phyloP scores from a whole-genome alignment of 2,113 vertebrate species.

The Tychaedon coryphoeus region DNA sequence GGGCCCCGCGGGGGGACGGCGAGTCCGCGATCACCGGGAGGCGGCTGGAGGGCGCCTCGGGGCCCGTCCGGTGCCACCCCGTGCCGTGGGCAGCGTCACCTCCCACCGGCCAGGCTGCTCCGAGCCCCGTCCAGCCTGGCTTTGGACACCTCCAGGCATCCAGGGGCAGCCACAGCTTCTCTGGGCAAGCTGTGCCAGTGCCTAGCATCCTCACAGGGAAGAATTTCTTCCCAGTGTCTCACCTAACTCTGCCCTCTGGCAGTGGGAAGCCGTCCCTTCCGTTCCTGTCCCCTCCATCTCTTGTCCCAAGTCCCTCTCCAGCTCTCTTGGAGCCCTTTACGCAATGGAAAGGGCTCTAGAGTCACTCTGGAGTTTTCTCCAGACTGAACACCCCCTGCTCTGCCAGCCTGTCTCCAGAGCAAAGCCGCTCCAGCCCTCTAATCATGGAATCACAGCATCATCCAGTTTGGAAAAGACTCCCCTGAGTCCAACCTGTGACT shows the following conservation, averaged over 20 bases:
- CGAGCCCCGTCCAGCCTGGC: not conserved
- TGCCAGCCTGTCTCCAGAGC: not conserved
- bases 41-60: too few relatives aligned
- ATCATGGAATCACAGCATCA: not conserved
- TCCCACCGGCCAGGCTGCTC: accelerated
- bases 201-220: not conserved
- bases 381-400: not conserved
- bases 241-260: not conserved
- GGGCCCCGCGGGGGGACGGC: not conserved
- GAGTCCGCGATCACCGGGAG: too few relatives aligned
- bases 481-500: not conserved
- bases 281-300: not conserved
- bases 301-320: not conserved
- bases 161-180: not conserved
- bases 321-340: not conserved
- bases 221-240: accelerated
- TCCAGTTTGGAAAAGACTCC: not conserved
- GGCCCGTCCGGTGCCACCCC: accelerated
- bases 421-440: not conserved
- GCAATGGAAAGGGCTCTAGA: not conserved
- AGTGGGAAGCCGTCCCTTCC: not conserved
- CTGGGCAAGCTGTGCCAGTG: too few relatives aligned
- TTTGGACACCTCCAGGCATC: not conserved
- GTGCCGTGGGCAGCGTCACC: accelerated
- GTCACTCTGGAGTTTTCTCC: not conserved